Evolutionary conservation across 30 jellyfish, hydroid and myxozoan species (phyloP), one percentile per base, ranked within the genome.

Genomic region (Aurelia sp.): DNA sequence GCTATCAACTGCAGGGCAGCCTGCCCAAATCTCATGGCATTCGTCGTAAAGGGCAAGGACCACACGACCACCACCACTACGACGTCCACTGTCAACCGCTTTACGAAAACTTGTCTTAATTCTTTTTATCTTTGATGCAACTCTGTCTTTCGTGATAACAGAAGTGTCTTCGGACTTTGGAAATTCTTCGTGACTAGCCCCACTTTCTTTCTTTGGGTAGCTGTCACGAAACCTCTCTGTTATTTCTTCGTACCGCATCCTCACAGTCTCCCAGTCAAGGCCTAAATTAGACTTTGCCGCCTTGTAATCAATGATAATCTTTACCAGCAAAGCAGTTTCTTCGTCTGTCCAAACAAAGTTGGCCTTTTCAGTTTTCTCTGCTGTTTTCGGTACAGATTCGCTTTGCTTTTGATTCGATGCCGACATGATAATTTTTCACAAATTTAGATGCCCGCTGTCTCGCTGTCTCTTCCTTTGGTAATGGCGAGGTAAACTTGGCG

Each of bases 1-100:
- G 85, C 85, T 74, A 12, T 41, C 75, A 12, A 50, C 85, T 47
- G 85, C 85, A n/a, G 85, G 85, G n/a, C 50, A 74, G 10, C 85
- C 85, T 8, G 70, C 85, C 85, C 85, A 74, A n/a, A 74, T 74
- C 59, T 74, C 85, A 48, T 21, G 20, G 75, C 33, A 27, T 27
- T 27, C 33, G 33, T 27, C 2, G 33, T 27, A 27, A 27, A 27
- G 33, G 33, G 33, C 85, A 74, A 38, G 9, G 2, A 50, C 85
- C 50, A 74, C 50, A 33, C 80, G 75, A 10, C 85, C 70, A 8
- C 85, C 85, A 13, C 85, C 85, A 74, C 80, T 74, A 33, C 59
- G 75, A 18, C 85, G 85, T 9, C 33, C 72, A 55, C 72, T 74
- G 22, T 74, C 76, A 50, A 74, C 76, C 20, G 85, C 76, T 74